These are phyloP conservation scores for Takifugu rubripes DNA, from an alignment of 2,797 vertebrate genomes.

Conservation along the genomic window DNA sequence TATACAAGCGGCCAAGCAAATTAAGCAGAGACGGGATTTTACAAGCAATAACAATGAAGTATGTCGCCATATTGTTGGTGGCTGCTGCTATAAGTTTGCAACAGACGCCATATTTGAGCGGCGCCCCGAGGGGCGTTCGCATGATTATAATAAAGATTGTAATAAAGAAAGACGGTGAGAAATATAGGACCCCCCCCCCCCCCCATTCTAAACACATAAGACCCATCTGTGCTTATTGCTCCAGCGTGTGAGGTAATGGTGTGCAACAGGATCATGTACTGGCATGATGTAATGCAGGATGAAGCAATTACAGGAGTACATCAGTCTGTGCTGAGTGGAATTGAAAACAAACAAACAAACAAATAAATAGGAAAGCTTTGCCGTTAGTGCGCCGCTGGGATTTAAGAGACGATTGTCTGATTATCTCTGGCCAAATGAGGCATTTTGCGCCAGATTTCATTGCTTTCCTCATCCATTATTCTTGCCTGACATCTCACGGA, in stretches of 20 bases:
- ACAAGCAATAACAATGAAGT: conserved; percentile 4
- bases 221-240: conserved; percentile 49
- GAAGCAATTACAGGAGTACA: conserved; percentile 48
- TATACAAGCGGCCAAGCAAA: conserved; percentile 3
- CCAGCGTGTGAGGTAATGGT: conserved; percentile 10
- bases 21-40: conserved; percentile 11
- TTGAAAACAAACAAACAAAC: conserved; percentile 22
- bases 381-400: conserved; percentile 23
- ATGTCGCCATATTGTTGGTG: neutral
- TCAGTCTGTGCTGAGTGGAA: conserved; percentile 51
- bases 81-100: neutral
- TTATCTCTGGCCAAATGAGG: conserved; percentile 42
- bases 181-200: conserved; percentile 12
- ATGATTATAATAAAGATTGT: conserved; percentile 41
- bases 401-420: conserved; percentile 40
- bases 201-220: conserved; percentile 32
- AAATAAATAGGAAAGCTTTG: conserved; percentile 38
- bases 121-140: conserved; percentile 34
- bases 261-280: conserved; percentile 42
- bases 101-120: conserved; percentile 26
- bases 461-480: conserved; percentile 36
- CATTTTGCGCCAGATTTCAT: conserved; percentile 36
- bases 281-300: conserved; percentile 42
- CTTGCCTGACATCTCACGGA: conserved; percentile 9
- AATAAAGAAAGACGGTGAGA: conserved; percentile 43